Evolutionary conservation across 2,113 vertebrate genomes (phyloP), one percentile per base, ranked within the genome.

Genomic region (Lamprologus speciosus): DNA sequence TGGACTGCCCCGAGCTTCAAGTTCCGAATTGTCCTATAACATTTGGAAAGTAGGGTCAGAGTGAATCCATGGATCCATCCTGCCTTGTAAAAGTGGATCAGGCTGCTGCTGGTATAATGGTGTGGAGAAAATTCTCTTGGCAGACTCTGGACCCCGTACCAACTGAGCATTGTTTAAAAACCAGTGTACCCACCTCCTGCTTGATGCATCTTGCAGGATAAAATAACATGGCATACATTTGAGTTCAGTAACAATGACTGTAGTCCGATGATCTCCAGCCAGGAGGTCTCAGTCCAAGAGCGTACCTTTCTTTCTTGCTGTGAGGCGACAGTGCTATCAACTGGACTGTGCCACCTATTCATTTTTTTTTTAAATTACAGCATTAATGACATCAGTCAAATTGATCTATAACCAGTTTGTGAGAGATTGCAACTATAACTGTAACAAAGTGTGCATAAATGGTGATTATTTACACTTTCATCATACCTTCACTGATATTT

Each of bases 1-100:
- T 65, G 33, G 19, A 65, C 33, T 11, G 33, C 33, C 33, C 60
- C 0, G 4, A 65, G 10, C 60, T 65, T 65, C 6, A 1, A 37
- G 21, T 73, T 2, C 2, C 0, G 3, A 47, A 1, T 47, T 1
- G 11, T 73, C 1, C 68, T 73, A 45, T 45, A 28, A 47, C 40
- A 73, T 28, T 47, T 26, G 40, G 6, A 47, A 28, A 3, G 40
- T 47, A 1, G 9, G 68, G 3, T 11, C 40, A 47, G 21, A 73
- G 14, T 47, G 40, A 47, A 47, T 26, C 21, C 21, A 45, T 45
- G 3, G 3, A 45, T 73, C 8, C n/a, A 73, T 17, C 23, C 21
- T 47, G 68, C 40, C 13, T 47, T 28, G 14, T 73, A 45, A 11
- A 26, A 73, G 21, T 45, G 40, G 68, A 11, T 2, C 6, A 45